phyloP scores from a whole-genome alignment of 2,888 invertebrate species.

The Campaea margaritaria region DNA sequence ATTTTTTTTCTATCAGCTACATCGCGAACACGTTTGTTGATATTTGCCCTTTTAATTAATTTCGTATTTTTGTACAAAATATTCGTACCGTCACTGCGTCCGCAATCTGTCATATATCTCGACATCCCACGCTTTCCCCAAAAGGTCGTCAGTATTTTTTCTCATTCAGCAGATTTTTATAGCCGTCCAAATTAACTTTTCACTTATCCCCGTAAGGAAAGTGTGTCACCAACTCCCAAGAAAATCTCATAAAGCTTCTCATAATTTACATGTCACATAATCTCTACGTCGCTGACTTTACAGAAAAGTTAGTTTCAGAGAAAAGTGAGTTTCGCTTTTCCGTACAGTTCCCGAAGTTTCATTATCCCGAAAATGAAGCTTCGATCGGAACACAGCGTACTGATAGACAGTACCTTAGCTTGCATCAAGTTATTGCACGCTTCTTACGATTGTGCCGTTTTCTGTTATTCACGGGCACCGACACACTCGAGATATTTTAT shows the following conservation, averaged over 20 bases:
- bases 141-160: conserved; percentile 16
- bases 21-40: too few relatives aligned
- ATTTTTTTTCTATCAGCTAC: too few relatives aligned
- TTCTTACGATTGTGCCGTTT: too few relatives aligned
- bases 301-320: conserved; percentile 45
- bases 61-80: not conserved
- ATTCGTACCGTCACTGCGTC: not conserved
- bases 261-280: conserved; percentile 47
- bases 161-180: conserved; percentile 22
- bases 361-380: conserved; percentile 60
- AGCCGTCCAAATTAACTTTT: conserved; percentile 30
- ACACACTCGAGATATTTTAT: too few relatives aligned
- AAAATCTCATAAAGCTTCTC: conserved; percentile 43
- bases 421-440: not conserved
- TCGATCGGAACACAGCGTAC: conserved; percentile 36
- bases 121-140: conserved; percentile 4
- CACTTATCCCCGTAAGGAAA: conserved; percentile 33
- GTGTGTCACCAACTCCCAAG: conserved; percentile 41
- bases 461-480: too few relatives aligned
- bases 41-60: too few relatives aligned
- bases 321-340: conserved; percentile 45
- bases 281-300: conserved; percentile 43
- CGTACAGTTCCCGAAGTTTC: conserved; percentile 43
- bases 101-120: not conserved
- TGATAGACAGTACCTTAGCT: conserved; percentile 4